These are phyloP conservation scores for Percopsis omiscomaycus DNA, from an alignment of 2,797 vertebrate genomes.

Conservation along the genomic window DNA sequence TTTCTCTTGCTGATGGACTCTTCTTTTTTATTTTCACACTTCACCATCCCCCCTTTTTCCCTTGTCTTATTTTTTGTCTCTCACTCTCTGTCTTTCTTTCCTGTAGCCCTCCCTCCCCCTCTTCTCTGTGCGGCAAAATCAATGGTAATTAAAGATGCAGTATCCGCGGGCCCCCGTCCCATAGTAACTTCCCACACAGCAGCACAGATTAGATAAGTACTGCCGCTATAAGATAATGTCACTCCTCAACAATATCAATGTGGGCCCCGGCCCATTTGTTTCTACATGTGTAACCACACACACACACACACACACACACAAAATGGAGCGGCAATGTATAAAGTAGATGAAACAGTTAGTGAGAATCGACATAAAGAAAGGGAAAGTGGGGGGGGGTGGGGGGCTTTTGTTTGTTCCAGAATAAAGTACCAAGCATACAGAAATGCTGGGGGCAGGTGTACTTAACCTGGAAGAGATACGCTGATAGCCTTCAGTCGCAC, in stretches of 20 bases:
- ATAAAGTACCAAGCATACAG: conserved; percentile 11
- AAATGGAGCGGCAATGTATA: too few species aligned
- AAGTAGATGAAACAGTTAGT: background rate
- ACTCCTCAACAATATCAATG: conserved; percentile 68
- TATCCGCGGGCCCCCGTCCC: conserved; percentile 63
- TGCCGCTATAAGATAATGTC: conserved; percentile 75
- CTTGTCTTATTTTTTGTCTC: conserved; percentile 19
- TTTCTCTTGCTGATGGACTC: background rate
- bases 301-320: conserved; percentile 29
- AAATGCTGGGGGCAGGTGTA: background rate
- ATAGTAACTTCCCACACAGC: conserved; percentile 72
- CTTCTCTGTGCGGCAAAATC: conserved; percentile 72
- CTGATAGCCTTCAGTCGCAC: background rate
- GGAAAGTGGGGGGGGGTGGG: background rate
- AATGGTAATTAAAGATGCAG: conserved; percentile 83
- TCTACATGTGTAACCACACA: conserved; percentile 61
- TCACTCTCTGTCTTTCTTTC: conserved; percentile 12
- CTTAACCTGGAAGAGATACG: background rate
- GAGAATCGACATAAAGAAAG: background rate
- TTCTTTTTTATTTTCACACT: too few species aligned
- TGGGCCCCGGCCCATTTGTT: conserved; percentile 62
- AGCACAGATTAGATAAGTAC: conserved; percentile 79
- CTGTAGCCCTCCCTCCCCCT: conserved; percentile 43
- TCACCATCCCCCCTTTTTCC: background rate
- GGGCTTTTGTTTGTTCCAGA: conserved; percentile 15